Evolutionary conservation across 1,140 invertebrate species (phyloP).

Genomic region (Caerostris darwini): DNA sequence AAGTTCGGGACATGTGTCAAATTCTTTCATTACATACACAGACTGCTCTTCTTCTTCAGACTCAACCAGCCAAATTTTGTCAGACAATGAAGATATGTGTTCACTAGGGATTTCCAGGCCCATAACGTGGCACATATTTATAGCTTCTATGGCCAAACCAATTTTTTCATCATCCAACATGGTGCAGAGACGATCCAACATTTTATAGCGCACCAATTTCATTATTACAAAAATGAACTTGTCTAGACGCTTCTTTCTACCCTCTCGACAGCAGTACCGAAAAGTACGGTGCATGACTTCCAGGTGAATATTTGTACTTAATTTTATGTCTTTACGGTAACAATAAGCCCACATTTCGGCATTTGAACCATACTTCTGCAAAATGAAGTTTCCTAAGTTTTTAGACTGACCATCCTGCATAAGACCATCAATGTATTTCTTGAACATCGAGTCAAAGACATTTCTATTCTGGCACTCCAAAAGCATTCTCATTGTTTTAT

Average conservation of each 20-base stretch:
- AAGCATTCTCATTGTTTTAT: constrained; percentile 59
- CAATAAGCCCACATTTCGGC: constrained; percentile 60
- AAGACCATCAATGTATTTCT: constrained; percentile 50
- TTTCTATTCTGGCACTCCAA: constrained; percentile 65
- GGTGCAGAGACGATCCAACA: constrained; percentile 54
- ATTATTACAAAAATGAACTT: constrained; percentile 68
- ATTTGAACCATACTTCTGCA: constrained; percentile 34
- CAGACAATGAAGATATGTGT: constrained; percentile 42
- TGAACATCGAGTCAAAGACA: constrained; percentile 49
- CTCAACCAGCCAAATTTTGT: constrained; percentile 52
- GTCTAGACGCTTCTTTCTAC: constrained; percentile 55
- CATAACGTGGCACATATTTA: constrained; percentile 34
- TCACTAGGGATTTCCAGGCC: constrained; percentile 49
- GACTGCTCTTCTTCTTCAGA: background rate
- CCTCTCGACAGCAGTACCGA: constrained; percentile 62
- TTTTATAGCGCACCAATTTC: constrained; percentile 60
- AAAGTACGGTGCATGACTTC: constrained; percentile 61
- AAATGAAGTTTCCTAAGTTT: constrained; percentile 26
- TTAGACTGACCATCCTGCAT: background rate
- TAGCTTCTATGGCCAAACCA: constrained; percentile 32
- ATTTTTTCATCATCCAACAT: constrained; percentile 63
- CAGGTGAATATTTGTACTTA: constrained; percentile 53
- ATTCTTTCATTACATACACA: background rate
- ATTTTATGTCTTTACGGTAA: constrained; percentile 38
- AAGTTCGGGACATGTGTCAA: constrained; percentile 49